Evolutionary conservation across 2,888 invertebrate genomes (phyloP).

Genomic region (Rhagophthalmus giganteus): DNA sequence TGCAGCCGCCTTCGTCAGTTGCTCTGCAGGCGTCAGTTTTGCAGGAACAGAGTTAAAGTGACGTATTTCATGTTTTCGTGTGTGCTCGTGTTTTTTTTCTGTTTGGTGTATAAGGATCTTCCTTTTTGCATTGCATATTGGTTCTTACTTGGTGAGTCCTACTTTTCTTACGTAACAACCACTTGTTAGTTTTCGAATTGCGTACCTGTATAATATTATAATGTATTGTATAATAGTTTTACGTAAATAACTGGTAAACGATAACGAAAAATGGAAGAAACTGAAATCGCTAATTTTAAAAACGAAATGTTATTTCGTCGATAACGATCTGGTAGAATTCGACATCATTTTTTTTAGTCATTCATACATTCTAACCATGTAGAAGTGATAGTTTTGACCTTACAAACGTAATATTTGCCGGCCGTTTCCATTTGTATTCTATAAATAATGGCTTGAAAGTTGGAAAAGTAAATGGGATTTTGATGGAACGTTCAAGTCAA

Average conservation of each 20-base stretch:
- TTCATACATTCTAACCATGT: neutral
- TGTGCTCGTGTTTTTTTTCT: conserved; percentile 37
- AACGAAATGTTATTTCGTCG: neutral
- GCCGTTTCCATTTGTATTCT: neutral
- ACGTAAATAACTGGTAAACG: no score
- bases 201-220: no score
- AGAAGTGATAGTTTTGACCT: neutral
- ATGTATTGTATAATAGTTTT: no score
- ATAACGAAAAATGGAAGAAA: no score
- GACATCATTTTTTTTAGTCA: neutral
- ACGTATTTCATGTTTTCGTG: conserved; percentile 33
- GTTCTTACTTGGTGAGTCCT: conserved; percentile 13
- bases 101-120: conserved; percentile 12
- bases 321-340: neutral
- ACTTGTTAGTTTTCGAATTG: neutral
- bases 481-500: no score
- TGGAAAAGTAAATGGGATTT: neutral
- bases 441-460: neutral
- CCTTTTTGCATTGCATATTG: conserved; percentile 8
- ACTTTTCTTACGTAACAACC: neutral
- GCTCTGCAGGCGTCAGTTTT: conserved; percentile 46
- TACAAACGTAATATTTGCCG: neutral
- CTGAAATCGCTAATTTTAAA: no score
- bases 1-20: conserved; percentile 46
- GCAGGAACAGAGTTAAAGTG: conserved; percentile 39